Evolutionary conservation across 2,797 vertebrate genomes (phyloP), one percentile per base, ranked within the genome.

Genomic region (Philypnodon macrostomus): DNA sequence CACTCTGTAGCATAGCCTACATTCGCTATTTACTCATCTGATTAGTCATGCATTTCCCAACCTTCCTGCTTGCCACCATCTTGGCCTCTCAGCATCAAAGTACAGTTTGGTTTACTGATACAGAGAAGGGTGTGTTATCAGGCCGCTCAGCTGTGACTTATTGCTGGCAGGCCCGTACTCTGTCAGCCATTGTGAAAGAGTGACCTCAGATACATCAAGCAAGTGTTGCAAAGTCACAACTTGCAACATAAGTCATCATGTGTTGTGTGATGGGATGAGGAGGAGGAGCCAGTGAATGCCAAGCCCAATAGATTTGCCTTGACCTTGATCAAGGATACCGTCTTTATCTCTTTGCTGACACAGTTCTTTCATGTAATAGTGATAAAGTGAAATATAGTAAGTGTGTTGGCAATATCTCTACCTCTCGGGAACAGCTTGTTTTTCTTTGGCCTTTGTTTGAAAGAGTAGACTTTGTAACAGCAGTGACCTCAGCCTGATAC

Each of bases 241-340:
- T 83, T 68, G 74, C 72, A 53, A 69, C 80, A 76, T 42, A 60
- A 74, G 67, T 84, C 70, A n/a, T n/a, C n/a, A 71, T 66, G 67
- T 38, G 63, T 77, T 73, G 51, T 23, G 15, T n/a, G n/a, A n/a
- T n/a, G n/a, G n/a, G n/a, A n/a, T n/a, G n/a, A n/a, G n/a, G n/a
- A n/a, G n/a, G n/a, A n/a, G n/a, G n/a, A n/a, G n/a, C n/a, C n/a
- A n/a, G n/a, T n/a, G n/a, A n/a, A n/a, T n/a, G 23, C 23, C n/a
- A 8, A 7, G 65, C 44, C 58, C 62, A 50, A 75, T 68, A 48
- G 46, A 44, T 67, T 59, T 47, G 46, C 53, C 63, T 67, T 34
- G 17, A 81, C 79, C 80, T 84, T 75, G 62, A 68, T 75, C 49
- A 26, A 46, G 58, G 26, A 35, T 30, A 11, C 46, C 9, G 40